Evolutionary conservation across 2,113 vertebrate genomes (phyloP).

Genomic region (Urocolius indicus): DNA sequence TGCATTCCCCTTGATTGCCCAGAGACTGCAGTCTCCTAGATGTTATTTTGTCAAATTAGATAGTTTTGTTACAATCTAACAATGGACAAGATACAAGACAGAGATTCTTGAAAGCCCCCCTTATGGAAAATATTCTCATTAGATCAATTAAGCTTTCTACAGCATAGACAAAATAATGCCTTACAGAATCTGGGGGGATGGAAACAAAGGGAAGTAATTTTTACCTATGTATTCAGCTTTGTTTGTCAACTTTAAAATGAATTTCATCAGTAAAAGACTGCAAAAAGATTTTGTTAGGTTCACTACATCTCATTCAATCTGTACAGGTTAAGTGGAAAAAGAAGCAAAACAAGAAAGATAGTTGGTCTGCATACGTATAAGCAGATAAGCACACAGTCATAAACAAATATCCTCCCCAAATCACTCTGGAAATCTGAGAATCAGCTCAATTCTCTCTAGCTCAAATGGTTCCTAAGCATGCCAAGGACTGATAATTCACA

Average conservation of each 20-base stretch:
- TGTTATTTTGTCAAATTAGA: neutral
- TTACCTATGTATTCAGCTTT: neutral
- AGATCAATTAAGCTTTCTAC: conserved; percentile 41
- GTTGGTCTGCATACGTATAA: neutral
- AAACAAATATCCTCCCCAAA: neutral
- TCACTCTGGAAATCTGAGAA: neutral
- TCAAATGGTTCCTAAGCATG: neutral
- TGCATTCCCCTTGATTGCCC: neutral
- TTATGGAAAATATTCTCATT: conserved; percentile 20
- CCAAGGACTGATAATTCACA: neutral
- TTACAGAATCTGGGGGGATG: neutral
- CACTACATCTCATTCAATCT: neutral
- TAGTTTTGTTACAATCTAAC: neutral
- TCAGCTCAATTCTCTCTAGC: neutral
- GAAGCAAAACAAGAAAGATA: neutral
- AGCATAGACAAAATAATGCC: neutral
- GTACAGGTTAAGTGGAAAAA: neutral
- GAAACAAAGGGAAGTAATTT: conserved; percentile 1
- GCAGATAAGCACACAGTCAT: neutral
- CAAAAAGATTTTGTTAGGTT: neutral
- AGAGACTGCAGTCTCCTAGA: neutral
- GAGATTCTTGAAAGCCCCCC: neutral
- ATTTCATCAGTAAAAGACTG: neutral
- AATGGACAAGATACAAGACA: neutral
- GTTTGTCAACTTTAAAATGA: conserved; percentile 15